A percentile compares a stretch with the other conserved stretches of the same genome.
Conservation (phyloP, 2,888 invertebrate genomes). For the Alloplasta piceator region DNA sequence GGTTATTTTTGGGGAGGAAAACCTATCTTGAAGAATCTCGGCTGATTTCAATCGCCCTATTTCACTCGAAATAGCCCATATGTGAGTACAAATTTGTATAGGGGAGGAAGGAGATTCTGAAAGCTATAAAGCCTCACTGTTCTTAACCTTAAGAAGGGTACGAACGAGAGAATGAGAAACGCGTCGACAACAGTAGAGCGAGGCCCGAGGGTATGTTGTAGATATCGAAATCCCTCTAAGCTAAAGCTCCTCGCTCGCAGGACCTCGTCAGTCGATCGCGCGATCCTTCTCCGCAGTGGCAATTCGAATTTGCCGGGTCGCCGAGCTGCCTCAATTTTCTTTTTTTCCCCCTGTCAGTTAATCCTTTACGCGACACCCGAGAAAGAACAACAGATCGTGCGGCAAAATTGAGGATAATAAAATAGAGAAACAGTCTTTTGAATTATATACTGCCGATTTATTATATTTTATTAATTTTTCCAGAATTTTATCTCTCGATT, state of each 20-base stretch:
- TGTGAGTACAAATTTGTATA: too few species aligned
- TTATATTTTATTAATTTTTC: too few species aligned
- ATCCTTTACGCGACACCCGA: not conserved
- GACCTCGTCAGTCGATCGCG: not conserved
- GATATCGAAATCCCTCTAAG: constrained; percentile 48
- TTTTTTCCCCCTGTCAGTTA: not conserved
- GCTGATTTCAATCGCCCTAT: too few species aligned
- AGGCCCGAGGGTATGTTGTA: constrained; percentile 27
- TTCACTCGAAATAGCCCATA: too few species aligned
- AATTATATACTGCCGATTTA: too few species aligned
- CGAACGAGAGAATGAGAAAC: not conserved
- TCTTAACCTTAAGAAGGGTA: not conserved
- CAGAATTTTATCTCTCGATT: too few species aligned
- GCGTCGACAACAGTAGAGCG: not conserved
- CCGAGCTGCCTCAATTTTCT: not conserved
- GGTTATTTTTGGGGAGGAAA: not conserved
- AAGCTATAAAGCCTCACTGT: constrained; percentile 17
- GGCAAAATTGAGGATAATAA: too few species aligned
- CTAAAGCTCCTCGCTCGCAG: constrained; percentile 9
- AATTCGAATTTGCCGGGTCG: constrained; percentile 15
- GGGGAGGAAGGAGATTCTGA: not conserved
- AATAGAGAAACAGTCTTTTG: too few species aligned
- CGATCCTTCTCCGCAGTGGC: constrained; percentile 6
- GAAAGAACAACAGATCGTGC: too few species aligned
- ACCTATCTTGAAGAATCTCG: not conserved